These are phyloP conservation scores for Caloenas nicobarica DNA, from an alignment of 2,113 vertebrate species.

Conservation along the genomic window DNA sequence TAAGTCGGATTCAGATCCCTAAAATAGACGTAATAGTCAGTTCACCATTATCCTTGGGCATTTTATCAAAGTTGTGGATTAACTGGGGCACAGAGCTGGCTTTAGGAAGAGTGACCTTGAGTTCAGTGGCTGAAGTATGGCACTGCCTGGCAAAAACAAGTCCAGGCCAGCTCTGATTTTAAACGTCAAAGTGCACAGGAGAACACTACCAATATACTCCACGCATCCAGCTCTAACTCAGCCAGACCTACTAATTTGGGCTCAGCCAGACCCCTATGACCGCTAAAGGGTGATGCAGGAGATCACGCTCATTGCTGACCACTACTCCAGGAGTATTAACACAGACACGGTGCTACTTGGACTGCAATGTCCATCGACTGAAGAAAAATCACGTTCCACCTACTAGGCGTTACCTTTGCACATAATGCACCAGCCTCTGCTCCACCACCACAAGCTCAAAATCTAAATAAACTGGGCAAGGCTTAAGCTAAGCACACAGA, in stretches of 20 bases:
- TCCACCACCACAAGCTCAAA: background rate
- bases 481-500: background rate
- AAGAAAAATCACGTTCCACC: background rate
- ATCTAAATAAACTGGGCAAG: background rate
- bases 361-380: background rate
- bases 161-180: background rate
- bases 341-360: background rate
- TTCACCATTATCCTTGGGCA: background rate
- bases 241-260: background rate
- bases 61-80: constrained; percentile 51
- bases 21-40: constrained; percentile 38
- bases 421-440: background rate
- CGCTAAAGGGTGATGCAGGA: background rate
- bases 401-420: background rate
- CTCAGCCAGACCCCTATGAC: background rate
- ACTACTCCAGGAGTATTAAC: background rate
- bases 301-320: background rate
- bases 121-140: background rate
- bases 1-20: constrained; percentile 45
- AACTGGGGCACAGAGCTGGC: constrained; percentile 9
- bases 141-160: background rate
- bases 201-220: background rate
- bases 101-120: constrained; percentile 34
- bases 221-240: background rate
- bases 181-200: background rate